Percentiles rank a stretch among this genome's conserved stretches.
Conservation (phyloP, 2,113 vertebrate genomes). For the Calidris pugnax region DNA sequence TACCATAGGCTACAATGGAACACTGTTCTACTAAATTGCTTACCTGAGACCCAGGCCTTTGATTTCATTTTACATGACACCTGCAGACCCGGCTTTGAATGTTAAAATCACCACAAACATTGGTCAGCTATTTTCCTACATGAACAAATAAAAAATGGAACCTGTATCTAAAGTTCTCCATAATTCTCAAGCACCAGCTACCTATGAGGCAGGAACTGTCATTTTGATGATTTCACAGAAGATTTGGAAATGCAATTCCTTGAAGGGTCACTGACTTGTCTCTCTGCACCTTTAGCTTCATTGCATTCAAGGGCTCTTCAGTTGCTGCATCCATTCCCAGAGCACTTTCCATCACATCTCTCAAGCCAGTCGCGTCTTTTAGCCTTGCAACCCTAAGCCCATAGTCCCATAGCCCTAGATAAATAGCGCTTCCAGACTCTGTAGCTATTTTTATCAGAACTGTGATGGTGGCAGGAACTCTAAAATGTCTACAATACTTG, state of each 20-base stretch:
- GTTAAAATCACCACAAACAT: neutral
- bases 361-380: neutral
- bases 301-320: neutral
- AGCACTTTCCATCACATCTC: neutral
- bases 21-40: neutral
- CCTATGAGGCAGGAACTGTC: neutral
- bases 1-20: neutral
- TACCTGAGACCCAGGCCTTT: neutral
- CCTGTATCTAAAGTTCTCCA: neutral
- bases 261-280: slow-evolving; percentile 7
- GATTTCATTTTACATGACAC: neutral
- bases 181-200: neutral
- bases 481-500: neutral
- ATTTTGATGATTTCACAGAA: slow-evolving; percentile 9
- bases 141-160: neutral
- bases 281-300: slow-evolving; percentile 20
- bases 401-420: neutral
- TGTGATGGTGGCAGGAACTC: neutral
- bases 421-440: neutral
- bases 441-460: neutral
- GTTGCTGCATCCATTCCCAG: neutral
- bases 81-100: neutral
- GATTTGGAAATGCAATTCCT: slow-evolving; percentile 13
- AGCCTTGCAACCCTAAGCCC: neutral
- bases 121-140: neutral